Evolutionary conservation across 2,888 invertebrate species (phyloP), one percentile per base, ranked within the genome.

Genomic region (Spisula solida): DNA sequence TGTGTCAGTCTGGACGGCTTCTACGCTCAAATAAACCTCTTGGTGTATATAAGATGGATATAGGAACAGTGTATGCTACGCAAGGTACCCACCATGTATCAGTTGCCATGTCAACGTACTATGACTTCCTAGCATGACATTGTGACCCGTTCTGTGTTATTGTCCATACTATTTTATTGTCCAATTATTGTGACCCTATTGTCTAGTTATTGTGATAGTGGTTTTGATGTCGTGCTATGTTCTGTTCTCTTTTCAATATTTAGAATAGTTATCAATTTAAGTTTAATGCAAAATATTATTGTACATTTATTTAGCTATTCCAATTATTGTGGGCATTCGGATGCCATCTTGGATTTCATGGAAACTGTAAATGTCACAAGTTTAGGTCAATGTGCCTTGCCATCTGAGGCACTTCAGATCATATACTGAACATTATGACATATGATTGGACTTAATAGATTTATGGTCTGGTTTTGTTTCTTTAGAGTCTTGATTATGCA

Each of bases 11-110:
- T 6, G 95, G 95, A 60, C 93, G 95, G 48, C 92, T 95, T 47
- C 93, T 95, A 51, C 93, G 94, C 89, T 94, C 98, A 94, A 98
- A 98, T 97, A 98, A 98, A 97, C 97, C 98, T 94, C 97, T 99
- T 97, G 99, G 96, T 82, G 93, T 94, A 85, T 96, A 96, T 94
- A 96, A 96, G 94, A 97, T 97, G 97, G 98, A 98, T 96, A 97
- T 98, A 94, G 97, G 97, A 96, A 98, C 98, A 66, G 97, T 98
- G 95, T 98, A 98, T 97, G 97, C 97, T 96, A 97, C 97, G 93
- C 97, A 97, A 96, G 98, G 98, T 98, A 98, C 95, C 78, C 34
- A 6, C 16, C 16, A 48, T 80, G 70, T 82, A 25, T 20, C 34
- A 10, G 10, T 66, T 66, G 60, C 60, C 12, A 20, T 56, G 56